Evolutionary conservation across 2,888 invertebrate species (phyloP).

Genomic region (Mimas tiliae): DNA sequence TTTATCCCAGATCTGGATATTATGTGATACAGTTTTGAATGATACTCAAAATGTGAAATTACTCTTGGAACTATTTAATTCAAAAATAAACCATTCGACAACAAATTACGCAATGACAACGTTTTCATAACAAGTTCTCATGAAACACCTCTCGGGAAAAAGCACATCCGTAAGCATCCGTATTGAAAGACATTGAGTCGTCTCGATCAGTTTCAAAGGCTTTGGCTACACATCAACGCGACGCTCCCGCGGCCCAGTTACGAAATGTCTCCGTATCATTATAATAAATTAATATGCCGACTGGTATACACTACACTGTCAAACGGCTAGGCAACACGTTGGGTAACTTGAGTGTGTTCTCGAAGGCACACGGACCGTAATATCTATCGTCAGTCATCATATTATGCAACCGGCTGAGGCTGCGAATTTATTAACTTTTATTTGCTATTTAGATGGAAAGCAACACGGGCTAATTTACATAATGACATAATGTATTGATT

Average conservation of each 20-base stretch:
- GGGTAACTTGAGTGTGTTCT: conserved; percentile 61
- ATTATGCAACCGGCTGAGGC: conserved; percentile 54
- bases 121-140: neutral
- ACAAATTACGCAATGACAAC: neutral
- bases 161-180: neutral
- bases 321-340: conserved; percentile 59
- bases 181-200: neutral
- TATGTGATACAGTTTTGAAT: neutral
- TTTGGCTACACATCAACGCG: neutral
- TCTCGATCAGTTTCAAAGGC: conserved; percentile 7
- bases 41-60: neutral
- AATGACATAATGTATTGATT: conserved; percentile 30
- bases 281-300: conserved; percentile 53
- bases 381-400: conserved; percentile 41
- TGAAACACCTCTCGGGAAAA: neutral
- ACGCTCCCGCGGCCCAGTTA: conserved; percentile 38
- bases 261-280: conserved; percentile 45
- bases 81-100: neutral
- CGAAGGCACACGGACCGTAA: conserved; percentile 61
- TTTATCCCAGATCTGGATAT: neutral
- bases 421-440: conserved; percentile 38
- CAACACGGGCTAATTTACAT: conserved; percentile 34
- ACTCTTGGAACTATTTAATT: neutral
- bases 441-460: conserved; percentile 32
- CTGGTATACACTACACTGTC: conserved; percentile 52